These are phyloP conservation scores for Lampris megalopsis DNA, from an alignment of 2,113 vertebrate species.

Conservation along the genomic window DNA sequence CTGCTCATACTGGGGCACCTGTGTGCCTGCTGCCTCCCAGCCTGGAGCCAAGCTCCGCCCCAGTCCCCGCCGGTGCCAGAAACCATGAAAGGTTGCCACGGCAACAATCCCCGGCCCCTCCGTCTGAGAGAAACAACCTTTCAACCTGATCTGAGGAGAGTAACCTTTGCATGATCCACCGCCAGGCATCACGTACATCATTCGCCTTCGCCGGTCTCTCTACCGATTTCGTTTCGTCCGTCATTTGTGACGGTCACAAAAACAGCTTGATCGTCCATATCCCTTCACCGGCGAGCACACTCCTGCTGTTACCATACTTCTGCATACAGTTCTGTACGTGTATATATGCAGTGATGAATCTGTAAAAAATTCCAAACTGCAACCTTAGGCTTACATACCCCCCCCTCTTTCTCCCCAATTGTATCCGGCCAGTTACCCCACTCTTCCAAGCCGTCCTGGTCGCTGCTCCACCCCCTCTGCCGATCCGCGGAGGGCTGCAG, in stretches of 20 bases:
- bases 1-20: conserved; percentile 77
- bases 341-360: too few relatives aligned
- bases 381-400: too few relatives aligned
- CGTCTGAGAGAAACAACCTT: conserved; percentile 77
- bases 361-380: too few relatives aligned
- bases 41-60: conserved; percentile 74
- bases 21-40: conserved; percentile 74
- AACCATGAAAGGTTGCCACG: conserved; percentile 71
- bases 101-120: conserved; percentile 61
- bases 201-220: conserved; percentile 34
- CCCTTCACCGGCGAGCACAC: neutral
- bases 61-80: conserved; percentile 62
- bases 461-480: too few relatives aligned
- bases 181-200: conserved; percentile 33
- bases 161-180: conserved; percentile 74
- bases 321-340: too few relatives aligned
- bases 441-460: too few relatives aligned
- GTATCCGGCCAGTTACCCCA: too few relatives aligned
- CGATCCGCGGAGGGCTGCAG: too few relatives aligned
- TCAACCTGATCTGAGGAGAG: conserved; percentile 68
- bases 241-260: neutral
- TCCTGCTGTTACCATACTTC: neutral
- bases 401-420: too few relatives aligned
- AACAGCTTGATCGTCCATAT: neutral
- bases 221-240: too few relatives aligned